Evolutionary conservation across 2,113 vertebrate species (phyloP).

Genomic region (Cyprinodon tularosa): DNA sequence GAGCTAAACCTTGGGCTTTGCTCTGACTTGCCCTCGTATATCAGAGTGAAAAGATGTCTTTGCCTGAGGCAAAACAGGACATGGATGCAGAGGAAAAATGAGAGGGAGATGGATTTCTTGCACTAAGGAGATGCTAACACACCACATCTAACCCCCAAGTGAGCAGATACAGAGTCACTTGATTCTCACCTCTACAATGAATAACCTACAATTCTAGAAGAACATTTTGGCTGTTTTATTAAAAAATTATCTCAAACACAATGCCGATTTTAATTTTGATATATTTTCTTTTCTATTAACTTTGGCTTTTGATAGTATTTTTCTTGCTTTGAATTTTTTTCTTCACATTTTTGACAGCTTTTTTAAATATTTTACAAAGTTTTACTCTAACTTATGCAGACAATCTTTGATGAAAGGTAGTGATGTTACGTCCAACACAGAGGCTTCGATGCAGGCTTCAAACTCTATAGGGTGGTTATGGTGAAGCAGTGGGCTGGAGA

Average conservation of each 20-base stretch:
- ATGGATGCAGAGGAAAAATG: conserved; percentile 53
- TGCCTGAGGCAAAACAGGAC: conserved; percentile 57
- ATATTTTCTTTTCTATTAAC: neutral
- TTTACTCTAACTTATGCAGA: too few species aligned
- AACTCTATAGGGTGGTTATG: too few species aligned
- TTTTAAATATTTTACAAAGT: neutral
- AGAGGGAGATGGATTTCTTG: conserved; percentile 64
- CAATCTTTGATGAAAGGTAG: too few species aligned
- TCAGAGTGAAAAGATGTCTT: conserved; percentile 59
- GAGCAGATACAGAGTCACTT: conserved; percentile 30
- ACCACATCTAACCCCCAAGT: conserved; percentile 16
- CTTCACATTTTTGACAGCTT: neutral
- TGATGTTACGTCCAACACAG: too few species aligned
- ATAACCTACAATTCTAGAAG: neutral
- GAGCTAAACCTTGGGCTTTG: conserved; percentile 58
- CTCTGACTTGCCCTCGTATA: conserved; percentile 49
- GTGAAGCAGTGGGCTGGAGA: too few species aligned
- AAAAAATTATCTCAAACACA: neutral
- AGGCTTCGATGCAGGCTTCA: too few species aligned
- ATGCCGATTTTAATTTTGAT: neutral
- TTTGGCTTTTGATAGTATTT: neutral
- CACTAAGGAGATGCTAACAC: conserved; percentile 49
- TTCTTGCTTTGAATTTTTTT: neutral
- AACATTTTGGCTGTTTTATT: too few species aligned
- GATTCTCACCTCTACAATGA: conserved; percentile 10